These are phyloP conservation scores for Pipa parva DNA, from an alignment of 2,113 vertebrate genomes.

Conservation along the genomic window DNA sequence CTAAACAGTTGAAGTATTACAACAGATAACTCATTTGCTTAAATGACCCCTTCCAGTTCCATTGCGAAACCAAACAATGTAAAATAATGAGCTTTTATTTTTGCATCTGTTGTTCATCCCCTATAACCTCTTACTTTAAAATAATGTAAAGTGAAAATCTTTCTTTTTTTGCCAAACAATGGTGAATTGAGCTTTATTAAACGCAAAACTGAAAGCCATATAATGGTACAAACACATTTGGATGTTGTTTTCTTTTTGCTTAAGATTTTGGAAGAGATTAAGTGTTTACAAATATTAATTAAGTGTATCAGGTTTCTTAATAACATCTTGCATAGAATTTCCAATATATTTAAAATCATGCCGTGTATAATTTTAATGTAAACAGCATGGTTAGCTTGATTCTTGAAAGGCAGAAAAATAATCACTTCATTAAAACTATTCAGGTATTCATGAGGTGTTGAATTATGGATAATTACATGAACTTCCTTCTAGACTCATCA, in stretches of 20 bases:
- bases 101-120: background rate
- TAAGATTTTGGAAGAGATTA: background rate
- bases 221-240: too few species aligned
- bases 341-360: slow-evolving; percentile 21
- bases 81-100: background rate
- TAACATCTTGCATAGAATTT: background rate
- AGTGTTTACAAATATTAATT: background rate
- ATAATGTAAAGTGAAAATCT: background rate
- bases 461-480: slow-evolving; percentile 71
- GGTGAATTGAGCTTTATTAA: too few species aligned
- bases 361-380: slow-evolving; percentile 47
- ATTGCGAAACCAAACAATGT: background rate
- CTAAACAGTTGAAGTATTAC: background rate
- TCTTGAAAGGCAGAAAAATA: slow-evolving; percentile 48
- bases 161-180: too few species aligned
- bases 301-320: background rate
- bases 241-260: too few species aligned
- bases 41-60: background rate
- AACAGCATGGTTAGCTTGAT: slow-evolving; percentile 43
- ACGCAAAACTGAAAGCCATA: too few species aligned
- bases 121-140: background rate
- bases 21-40: background rate
- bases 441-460: slow-evolving; percentile 66
- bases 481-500: slow-evolving; percentile 73
- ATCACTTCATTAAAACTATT: slow-evolving; percentile 66